Evolutionary conservation across 2,113 vertebrate genomes (phyloP), one percentile per base, ranked within the genome.

Genomic region (Zingel zingel): DNA sequence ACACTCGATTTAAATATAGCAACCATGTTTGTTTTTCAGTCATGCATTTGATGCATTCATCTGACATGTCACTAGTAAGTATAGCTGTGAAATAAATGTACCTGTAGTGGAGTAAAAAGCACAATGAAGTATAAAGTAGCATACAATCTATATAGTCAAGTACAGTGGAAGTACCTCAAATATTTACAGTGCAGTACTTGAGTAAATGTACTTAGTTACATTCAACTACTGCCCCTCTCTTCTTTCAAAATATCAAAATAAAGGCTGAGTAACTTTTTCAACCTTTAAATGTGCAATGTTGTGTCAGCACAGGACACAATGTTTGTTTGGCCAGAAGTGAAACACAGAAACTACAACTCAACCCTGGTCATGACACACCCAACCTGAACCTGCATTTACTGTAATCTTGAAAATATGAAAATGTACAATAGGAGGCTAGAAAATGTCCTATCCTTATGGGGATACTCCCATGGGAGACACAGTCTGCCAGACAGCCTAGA

Each of bases 401-500:
- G 13, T 16, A 5, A 25, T 18, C 15, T 18, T 11, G n/a, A 27
- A 47, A 25, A 51, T 50, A 7, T 13, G 6, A 19, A 50, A 53
- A 36, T 15, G 18, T n/a, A 8, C 27, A 69, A 69, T 5, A 36
- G 19, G 48, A 53, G 66, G 19, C 48, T 15, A 21, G 11, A 30
- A 68, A 33, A 67, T 64, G 0, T 43, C 14, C n/a, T 81, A 14
- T 27, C 57, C 61, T 81, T 47, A 23, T 27, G 50, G 79, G 65
- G 47, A 70, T 72, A 57, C 36, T 69, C 47, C 57, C 25, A 25
- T 3, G 3, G 36, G 62, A 47, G 33, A 79, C 25, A 18, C 3
- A 59, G 5, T 53, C 30, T 72, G 58, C 51, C 61, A 85, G 75
- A 87, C 72, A 88, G 76, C 59, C 64, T 56, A 65, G 54, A 83